These are phyloP conservation scores for Phaedon cochleariae DNA, from an alignment of 2,888 invertebrate genomes.

Conservation along the genomic window DNA sequence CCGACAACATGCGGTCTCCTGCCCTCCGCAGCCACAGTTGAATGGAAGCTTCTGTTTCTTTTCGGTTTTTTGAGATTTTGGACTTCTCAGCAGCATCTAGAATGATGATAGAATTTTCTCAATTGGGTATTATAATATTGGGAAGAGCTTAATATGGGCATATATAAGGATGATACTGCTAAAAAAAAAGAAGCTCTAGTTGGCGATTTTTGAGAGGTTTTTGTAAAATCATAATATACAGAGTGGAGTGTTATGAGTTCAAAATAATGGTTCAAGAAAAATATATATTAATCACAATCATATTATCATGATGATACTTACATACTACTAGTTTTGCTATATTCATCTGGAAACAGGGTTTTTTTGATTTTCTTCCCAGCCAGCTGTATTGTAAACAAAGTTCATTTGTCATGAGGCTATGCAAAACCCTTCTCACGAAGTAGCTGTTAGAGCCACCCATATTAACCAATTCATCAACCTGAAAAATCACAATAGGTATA, in stretches of 20 bases:
- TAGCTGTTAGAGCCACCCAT: background rate
- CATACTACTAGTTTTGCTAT: background rate
- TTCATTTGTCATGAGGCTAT: background rate
- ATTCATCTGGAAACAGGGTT: background rate
- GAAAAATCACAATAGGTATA: background rate
- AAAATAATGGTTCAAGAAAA: background rate
- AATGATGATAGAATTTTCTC: background rate
- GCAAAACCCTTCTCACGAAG: too few species aligned
- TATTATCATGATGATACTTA: background rate
- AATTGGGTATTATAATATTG: background rate
- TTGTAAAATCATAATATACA: too few species aligned
- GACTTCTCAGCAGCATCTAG: slow-evolving; percentile 1
- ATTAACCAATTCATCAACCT: slow-evolving; percentile 6
- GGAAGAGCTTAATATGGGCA: too few species aligned
- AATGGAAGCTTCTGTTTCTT: background rate
- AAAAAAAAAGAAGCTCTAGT: too few species aligned
- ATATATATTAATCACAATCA: too few species aligned
- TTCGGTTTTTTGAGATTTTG: background rate
- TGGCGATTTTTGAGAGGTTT: too few species aligned
- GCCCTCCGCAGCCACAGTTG: background rate
- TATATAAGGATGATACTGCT: too few species aligned
- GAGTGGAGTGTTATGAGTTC: too few species aligned
- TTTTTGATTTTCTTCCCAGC: background rate
- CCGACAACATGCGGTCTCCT: background rate
- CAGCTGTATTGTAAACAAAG: background rate